These are phyloP conservation scores for Noctuana brunneofusca DNA, from an alignment of 2,888 invertebrate genomes.

Conservation along the genomic window DNA sequence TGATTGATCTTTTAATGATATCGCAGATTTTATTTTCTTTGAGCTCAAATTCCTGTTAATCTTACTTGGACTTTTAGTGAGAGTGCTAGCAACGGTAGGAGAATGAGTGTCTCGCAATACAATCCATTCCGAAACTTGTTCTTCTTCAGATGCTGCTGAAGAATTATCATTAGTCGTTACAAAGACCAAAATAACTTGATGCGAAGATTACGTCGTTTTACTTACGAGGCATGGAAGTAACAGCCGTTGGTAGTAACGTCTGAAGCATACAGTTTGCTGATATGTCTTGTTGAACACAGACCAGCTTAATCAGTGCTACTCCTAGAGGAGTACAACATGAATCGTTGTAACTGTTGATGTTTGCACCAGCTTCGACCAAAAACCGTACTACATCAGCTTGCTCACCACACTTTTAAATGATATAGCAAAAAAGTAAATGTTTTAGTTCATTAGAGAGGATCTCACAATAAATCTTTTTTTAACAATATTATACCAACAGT, in stretches of 20 bases:
- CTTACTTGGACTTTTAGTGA: constrained; percentile 48
- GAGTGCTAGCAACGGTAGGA: constrained; percentile 13
- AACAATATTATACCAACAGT: constrained; percentile 53
- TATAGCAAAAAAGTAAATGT: neutral
- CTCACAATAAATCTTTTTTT: too few relatives aligned
- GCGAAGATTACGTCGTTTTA: neutral
- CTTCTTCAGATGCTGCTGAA: constrained; percentile 33
- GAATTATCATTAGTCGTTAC: neutral
- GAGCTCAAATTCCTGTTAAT: constrained; percentile 39
- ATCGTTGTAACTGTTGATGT: constrained; percentile 77
- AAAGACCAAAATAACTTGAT: neutral
- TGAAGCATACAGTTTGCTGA: constrained; percentile 48
- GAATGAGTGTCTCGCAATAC: constrained; percentile 45
- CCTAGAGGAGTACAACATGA: constrained; percentile 79
- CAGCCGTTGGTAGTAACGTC: constrained; percentile 53
- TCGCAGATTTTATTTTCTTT: constrained; percentile 48
- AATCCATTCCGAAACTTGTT: constrained; percentile 58
- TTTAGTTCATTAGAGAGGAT: too few relatives aligned
- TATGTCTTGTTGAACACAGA: constrained; percentile 54
- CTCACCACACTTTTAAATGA: constrained; percentile 55
- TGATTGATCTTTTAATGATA: constrained; percentile 47
- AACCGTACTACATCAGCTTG: constrained; percentile 62
- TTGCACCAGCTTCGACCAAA: constrained; percentile 77
- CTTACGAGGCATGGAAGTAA: constrained; percentile 44
- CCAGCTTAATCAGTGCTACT: constrained; percentile 65